Evolutionary conservation across 2,797 vertebrate genomes (phyloP).

Genomic region (Sebastes oblongus): DNA sequence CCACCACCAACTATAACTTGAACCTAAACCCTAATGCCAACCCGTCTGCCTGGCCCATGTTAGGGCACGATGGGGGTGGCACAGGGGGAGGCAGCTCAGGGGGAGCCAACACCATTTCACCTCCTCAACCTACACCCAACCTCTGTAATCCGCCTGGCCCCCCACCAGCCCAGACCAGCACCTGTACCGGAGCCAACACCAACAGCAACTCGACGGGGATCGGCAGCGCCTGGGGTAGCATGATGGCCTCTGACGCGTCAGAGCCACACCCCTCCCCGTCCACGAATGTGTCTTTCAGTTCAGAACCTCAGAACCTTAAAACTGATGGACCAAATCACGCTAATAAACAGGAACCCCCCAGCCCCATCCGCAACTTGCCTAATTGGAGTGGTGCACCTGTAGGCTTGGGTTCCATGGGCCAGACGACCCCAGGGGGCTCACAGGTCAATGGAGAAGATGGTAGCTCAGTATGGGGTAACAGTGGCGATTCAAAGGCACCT

Average conservation of each 20-base stretch:
- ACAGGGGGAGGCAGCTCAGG: conserved; percentile 91
- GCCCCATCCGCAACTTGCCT: conserved; percentile 89
- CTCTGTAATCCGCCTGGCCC: conserved; percentile 75
- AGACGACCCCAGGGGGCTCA: conserved; percentile 88
- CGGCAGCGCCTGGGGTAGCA: conserved; percentile 91
- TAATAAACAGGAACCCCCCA: conserved; percentile 83
- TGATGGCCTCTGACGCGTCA: conserved; percentile 85
- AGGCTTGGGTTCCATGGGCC: conserved; percentile 86
- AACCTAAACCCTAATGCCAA: conserved; percentile 98
- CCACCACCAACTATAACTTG: conserved; percentile 95
- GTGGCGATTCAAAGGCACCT: conserved; percentile 87
- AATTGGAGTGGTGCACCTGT: conserved; percentile 86
- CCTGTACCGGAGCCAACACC: conserved; percentile 80
- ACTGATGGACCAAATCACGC: conserved; percentile 99
- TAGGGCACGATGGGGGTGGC: conserved; percentile 92
- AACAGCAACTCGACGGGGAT: conserved; percentile 90
- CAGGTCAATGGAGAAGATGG: conserved; percentile 91
- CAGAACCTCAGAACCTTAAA: conserved; percentile 99
- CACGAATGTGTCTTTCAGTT: conserved; percentile 97
- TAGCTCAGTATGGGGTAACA: conserved; percentile 89
- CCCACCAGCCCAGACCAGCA: conserved; percentile 73
- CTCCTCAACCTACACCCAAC: conserved; percentile 74
- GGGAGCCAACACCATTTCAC: conserved; percentile 87
- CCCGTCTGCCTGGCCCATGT: conserved; percentile 95
- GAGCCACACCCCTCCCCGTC: conserved; percentile 91